Conservation (phyloP, 1,140 invertebrate species). For the Hermatobates lingyangjiaoensis region DNA sequence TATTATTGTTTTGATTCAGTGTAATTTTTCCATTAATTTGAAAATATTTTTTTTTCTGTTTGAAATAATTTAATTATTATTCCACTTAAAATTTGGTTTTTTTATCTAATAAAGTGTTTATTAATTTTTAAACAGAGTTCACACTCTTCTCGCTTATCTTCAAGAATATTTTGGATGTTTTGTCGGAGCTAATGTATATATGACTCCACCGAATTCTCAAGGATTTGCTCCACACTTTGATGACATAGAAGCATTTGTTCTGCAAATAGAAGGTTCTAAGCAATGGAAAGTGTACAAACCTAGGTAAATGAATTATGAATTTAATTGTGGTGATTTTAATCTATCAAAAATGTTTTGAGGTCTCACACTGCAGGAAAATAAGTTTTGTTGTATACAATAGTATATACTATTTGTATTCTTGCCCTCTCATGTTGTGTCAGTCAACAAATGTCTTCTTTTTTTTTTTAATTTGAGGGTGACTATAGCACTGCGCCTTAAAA, state of each 20-base stretch:
- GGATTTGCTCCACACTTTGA: slow-evolving; percentile 97
- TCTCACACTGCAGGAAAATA: neutral
- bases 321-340: slow-evolving; percentile 2
- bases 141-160: slow-evolving; percentile 39
- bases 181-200: slow-evolving; percentile 84
- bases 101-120: no score
- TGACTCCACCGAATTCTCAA: slow-evolving; percentile 88
- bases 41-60: no score
- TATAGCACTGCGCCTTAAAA: no score
- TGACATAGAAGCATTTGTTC: slow-evolving; percentile 94
- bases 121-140: slow-evolving; percentile 4
- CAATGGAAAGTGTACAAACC: slow-evolving; percentile 82
- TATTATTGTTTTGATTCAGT: slow-evolving; percentile 53
- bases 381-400: neutral
- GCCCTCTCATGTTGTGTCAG: no score
- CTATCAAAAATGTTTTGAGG: slow-evolving; percentile 1
- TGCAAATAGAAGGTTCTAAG: slow-evolving; percentile 92
- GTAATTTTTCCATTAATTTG: no score
- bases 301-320: slow-evolving; percentile 21
- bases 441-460: neutral
- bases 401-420: neutral
- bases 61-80: no score
- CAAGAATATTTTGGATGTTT: slow-evolving; percentile 89
- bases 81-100: no score
- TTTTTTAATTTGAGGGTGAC: no score